These are phyloP conservation scores for Bombus fervidus DNA, from an alignment of 1,140 invertebrate genomes.

Conservation along the genomic window DNA sequence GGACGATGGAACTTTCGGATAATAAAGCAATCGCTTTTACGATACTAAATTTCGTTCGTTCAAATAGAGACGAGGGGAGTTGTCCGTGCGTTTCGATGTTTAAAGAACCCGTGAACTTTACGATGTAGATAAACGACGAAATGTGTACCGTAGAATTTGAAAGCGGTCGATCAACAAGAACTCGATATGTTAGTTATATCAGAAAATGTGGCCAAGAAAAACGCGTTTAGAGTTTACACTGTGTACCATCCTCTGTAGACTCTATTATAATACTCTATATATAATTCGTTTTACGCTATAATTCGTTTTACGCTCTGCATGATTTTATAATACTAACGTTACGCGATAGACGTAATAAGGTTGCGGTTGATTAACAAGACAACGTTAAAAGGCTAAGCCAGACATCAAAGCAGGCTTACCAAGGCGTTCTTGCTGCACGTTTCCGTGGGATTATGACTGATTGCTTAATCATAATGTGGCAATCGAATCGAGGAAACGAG, in stretches of 20 bases:
- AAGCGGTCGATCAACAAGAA: neutral
- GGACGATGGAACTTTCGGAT: too few species aligned
- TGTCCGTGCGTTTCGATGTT: too few species aligned
- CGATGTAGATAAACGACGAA: too few species aligned
- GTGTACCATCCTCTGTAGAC: neutral
- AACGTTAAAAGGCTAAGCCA: neutral
- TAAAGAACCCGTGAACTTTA: too few species aligned
- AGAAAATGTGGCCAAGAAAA: neutral
- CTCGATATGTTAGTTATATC: too few species aligned
- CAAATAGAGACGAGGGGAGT: too few species aligned
- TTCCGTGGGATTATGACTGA: neutral
- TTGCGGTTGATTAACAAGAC: neutral
- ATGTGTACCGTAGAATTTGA: neutral
- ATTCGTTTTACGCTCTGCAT: too few species aligned
- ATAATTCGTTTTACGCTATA: too few species aligned
- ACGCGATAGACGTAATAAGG: slow-evolving; percentile 4
- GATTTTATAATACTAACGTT: neutral
- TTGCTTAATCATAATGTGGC: neutral
- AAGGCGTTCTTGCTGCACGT: neutral
- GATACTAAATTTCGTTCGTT: too few species aligned
- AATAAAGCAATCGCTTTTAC: too few species aligned
- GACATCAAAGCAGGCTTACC: neutral
- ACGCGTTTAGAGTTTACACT: neutral
- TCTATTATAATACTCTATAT: too few species aligned
- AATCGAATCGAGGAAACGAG: neutral